These are phyloP conservation scores for Gobius niger DNA, from an alignment of 2,113 vertebrate species.

Conservation along the genomic window DNA sequence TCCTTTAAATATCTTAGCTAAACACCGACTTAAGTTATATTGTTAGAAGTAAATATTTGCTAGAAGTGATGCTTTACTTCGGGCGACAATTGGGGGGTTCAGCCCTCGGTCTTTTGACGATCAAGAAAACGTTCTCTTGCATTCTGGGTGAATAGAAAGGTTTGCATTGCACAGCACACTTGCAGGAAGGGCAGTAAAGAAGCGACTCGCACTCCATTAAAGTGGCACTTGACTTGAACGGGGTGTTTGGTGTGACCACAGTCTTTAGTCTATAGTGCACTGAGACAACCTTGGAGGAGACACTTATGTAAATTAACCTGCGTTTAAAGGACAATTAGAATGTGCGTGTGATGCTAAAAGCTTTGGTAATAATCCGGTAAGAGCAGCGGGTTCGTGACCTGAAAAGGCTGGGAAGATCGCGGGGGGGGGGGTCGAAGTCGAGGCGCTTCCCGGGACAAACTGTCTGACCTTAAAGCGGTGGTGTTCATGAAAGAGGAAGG, in stretches of 20 bases:
- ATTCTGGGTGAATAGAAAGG: no score
- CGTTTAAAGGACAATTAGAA: conserved; percentile 30
- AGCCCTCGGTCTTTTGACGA: no score
- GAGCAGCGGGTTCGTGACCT: conserved; percentile 18
- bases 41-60: no score
- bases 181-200: conserved; percentile 16
- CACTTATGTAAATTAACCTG: conserved; percentile 16
- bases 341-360: conserved; percentile 22
- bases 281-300: conserved; percentile 7
- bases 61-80: no score
- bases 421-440: not conserved
- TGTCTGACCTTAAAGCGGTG: conserved; percentile 15
- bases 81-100: no score
- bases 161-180: not conserved
- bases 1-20: no score
- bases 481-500: not conserved
- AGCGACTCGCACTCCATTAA: conserved; percentile 26
- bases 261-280: conserved; percentile 20
- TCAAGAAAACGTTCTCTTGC: no score
- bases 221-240: conserved; percentile 30
- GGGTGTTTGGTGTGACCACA: conserved; percentile 24
- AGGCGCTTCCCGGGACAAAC: conserved; percentile 13
- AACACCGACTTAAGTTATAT: no score
- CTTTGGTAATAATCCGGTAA: conserved; percentile 20
- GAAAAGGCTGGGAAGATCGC: conserved; percentile 2